phyloP scores from a whole-genome alignment of 2,888 invertebrate genomes.

The Dinocampus coccinellae region DNA sequence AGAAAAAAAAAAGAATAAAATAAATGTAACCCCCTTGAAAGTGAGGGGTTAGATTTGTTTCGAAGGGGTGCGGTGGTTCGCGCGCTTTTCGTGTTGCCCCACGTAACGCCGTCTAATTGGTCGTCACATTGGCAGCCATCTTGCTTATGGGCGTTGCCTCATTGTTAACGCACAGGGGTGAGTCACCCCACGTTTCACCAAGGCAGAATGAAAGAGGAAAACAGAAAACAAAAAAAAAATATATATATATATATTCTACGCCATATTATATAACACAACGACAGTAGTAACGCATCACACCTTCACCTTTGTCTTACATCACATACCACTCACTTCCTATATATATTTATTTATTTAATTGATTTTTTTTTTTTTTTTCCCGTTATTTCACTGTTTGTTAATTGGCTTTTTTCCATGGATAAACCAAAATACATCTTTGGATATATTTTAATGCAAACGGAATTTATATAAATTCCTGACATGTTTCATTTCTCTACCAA shows the following conservation, averaged over 20 bases:
- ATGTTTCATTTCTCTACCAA: not conserved
- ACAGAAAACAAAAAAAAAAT: slow-evolving; percentile 16
- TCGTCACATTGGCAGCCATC: slow-evolving; percentile 60
- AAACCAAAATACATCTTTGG: too few species aligned
- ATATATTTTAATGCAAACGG: not conserved
- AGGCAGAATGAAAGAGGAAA: slow-evolving; percentile 42
- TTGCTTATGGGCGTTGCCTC: slow-evolving; percentile 62
- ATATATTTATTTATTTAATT: slow-evolving; percentile 12
- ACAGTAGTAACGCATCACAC: not conserved
- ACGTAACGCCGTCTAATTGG: slow-evolving; percentile 58
- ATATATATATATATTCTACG: too few species aligned
- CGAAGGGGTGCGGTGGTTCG: slow-evolving; percentile 39
- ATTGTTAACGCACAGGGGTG: slow-evolving; percentile 60
- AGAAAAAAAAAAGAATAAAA: slow-evolving; percentile 20
- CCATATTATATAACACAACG: slow-evolving; percentile 19
- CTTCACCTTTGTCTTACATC: slow-evolving; percentile 22
- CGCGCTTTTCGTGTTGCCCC: slow-evolving; percentile 60
- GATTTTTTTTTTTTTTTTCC: not conserved
- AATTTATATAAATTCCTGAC: slow-evolving; percentile 24
- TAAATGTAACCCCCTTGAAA: slow-evolving; percentile 34
- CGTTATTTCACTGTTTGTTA: not conserved
- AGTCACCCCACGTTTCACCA: slow-evolving; percentile 60
- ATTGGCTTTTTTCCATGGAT: not conserved
- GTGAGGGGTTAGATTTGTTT: slow-evolving; percentile 39
- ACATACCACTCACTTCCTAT: slow-evolving; percentile 34